Conservation (phyloP, 2,888 invertebrate genomes). For the Volucella zonaria region DNA sequence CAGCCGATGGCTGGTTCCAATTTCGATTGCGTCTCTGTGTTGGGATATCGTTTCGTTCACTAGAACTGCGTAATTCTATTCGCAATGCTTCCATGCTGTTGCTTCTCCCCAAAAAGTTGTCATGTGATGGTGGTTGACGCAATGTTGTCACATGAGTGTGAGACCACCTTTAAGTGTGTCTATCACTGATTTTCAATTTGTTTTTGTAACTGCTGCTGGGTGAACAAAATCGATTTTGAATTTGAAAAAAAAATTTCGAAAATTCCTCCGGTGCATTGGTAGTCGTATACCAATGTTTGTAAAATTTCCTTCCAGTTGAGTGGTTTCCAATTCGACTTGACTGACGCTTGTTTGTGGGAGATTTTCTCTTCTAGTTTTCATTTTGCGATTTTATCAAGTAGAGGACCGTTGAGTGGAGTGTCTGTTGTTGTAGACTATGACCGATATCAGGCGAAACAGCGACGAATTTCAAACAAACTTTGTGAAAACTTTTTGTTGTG, state of each 20-base stretch:
- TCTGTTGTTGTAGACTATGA: no score
- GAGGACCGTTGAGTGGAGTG: no score
- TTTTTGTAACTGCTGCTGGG: background rate
- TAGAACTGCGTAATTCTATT: constrained; percentile 40
- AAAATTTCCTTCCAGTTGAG: background rate
- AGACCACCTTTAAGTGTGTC: background rate
- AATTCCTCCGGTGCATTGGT: constrained; percentile 2
- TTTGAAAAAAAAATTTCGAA: background rate
- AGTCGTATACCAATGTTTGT: background rate
- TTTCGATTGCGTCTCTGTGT: constrained; percentile 7
- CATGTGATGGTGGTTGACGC: constrained; percentile 24
- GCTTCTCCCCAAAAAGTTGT: background rate
- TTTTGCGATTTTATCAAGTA: background rate
- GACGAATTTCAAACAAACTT: no score
- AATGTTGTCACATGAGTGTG: constrained; percentile 37
- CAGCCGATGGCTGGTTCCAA: background rate
- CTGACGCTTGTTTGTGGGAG: background rate
- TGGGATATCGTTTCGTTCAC: constrained; percentile 24
- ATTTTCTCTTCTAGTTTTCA: background rate
- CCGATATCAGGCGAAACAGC: no score
- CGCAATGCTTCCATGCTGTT: constrained; percentile 15
- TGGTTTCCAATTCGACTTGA: constrained; percentile 3
- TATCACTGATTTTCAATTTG: background rate
- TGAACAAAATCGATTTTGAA: constrained; percentile 7
- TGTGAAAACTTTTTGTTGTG: no score